Percentiles rank a stretch among this genome's conserved stretches.
phyloP scores from a whole-genome alignment of 2,113 vertebrate species.

The Puma concolor region DNA sequence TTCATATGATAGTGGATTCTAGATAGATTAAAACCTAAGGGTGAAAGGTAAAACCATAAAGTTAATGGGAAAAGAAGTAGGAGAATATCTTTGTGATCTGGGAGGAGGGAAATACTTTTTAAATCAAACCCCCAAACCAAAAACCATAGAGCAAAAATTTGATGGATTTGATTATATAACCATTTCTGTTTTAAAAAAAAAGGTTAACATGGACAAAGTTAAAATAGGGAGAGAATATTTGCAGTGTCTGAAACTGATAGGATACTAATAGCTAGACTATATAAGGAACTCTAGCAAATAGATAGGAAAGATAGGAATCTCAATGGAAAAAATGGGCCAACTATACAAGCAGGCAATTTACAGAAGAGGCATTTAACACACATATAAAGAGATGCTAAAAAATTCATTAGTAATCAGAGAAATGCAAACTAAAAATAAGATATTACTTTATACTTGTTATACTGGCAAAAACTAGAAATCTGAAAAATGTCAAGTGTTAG shows the following conservation, averaged over 20 bases:
- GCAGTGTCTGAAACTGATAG: neutral
- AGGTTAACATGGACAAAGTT: neutral
- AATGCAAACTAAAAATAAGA: neutral
- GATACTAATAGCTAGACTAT: neutral
- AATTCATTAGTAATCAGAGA: slow-evolving; percentile 2
- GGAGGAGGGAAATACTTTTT: neutral
- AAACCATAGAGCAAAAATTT: slow-evolving; percentile 30
- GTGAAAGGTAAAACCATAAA: slow-evolving; percentile 21
- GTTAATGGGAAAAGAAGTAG: neutral
- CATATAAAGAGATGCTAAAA: neutral
- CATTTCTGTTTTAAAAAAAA: neutral
- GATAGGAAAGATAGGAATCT: neutral
- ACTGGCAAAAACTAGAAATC: neutral
- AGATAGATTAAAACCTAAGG: slow-evolving; percentile 33
- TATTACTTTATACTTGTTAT: neutral
- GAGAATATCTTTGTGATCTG: neutral
- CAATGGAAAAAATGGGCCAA: neutral
- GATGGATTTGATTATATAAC: neutral
- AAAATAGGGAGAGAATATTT: slow-evolving; percentile 6
- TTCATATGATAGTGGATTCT: slow-evolving; percentile 14
- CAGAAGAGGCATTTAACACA: slow-evolving; percentile 13
- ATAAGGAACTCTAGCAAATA: slow-evolving; percentile 12
- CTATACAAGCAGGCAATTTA: slow-evolving; percentile 12
- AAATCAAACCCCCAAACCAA: neutral
- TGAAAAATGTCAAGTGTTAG: neutral